Evolutionary conservation across 2,113 vertebrate genomes (phyloP), one percentile per base, ranked within the genome.

Genomic region (Pelodiscus sinensis): DNA sequence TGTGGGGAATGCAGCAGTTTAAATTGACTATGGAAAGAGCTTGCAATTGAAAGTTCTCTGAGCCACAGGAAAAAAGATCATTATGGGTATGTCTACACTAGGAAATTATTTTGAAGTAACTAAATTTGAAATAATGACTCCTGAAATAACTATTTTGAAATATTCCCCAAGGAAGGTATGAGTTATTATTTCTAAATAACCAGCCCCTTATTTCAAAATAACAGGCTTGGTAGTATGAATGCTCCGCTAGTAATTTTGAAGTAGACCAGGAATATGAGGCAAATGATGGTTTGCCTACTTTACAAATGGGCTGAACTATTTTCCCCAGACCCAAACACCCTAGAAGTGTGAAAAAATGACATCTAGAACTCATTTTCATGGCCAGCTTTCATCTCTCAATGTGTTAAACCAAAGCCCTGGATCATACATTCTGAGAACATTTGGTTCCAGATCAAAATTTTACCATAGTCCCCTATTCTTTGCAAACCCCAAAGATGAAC

Each of bases 291-390:
- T 86, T 27, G 38, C 52, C 77, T 79, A 27, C 38, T 77, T 44
- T 77, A 52, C 73, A 35, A 31, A 13, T 52, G 73, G 86, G 85
- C 58, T 57, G 29, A 84, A 85, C 18, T 8, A 79, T 87, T n/a
- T n/a, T 71, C 10, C 80, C 81, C 19, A 75, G 50, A 44, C 80
- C 22, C 77, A 75, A 92, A 60, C 25, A 38, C 56, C 62, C 6
- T 35, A 77, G 8, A 73, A 0, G 0, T 84, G 4, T 0, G 0
- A 88, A 27, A 15, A 2, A 92, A 90, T 90, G 62, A 78, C 18
- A 1, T 1, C 89, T 50, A 57, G 9, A 35, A 90, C 31, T 93
- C 22, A 85, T 58, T 84, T 94, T n/a, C 54, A 57, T 3, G 29
- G 50, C 58, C 22, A 89, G 1, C 15, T 91, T 91, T 93, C 82